Evolutionary conservation across 2,888 invertebrate species (phyloP).

Genomic region (Morpho achilles): DNA sequence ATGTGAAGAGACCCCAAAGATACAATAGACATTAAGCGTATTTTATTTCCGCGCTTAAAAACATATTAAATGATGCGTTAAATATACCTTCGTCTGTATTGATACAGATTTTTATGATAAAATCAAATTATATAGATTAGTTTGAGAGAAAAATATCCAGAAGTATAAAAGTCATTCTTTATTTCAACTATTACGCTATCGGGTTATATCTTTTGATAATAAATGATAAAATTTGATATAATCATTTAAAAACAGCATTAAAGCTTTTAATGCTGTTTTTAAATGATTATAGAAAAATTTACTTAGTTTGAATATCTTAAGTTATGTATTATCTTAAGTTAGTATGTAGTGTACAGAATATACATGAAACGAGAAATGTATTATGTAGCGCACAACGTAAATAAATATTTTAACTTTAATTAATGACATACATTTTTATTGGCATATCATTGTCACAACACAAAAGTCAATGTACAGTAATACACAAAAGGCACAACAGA

Average conservation of each 20-base stretch:
- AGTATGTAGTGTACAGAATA: background rate
- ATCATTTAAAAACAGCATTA: too few relatives aligned
- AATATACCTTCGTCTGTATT: background rate
- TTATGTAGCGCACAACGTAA: background rate
- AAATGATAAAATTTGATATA: too few relatives aligned
- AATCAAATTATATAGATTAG: too few relatives aligned
- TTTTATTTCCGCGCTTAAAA: slow-evolving; percentile 48
- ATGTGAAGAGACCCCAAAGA: background rate
- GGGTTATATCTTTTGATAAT: too few relatives aligned
- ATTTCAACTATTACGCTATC: too few relatives aligned
- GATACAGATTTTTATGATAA: background rate
- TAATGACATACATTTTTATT: slow-evolving; percentile 8
- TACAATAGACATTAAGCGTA: slow-evolving; percentile 41
- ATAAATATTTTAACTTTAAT: slow-evolving; percentile 2
- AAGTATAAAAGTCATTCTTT: too few relatives aligned
- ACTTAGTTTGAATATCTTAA: too few relatives aligned
- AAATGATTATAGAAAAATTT: too few relatives aligned
- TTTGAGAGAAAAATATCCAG: too few relatives aligned
- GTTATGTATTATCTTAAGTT: too few relatives aligned
- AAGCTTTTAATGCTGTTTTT: too few relatives aligned
- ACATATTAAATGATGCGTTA: slow-evolving; percentile 49
- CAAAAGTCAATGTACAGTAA: slow-evolving; percentile 20
- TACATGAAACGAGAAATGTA: slow-evolving; percentile 1
- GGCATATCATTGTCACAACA: slow-evolving; percentile 6
- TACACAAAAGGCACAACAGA: slow-evolving; percentile 26